Evolutionary conservation across 2,797 vertebrate species (phyloP).

Genomic region (Novumbra hubbsi): DNA sequence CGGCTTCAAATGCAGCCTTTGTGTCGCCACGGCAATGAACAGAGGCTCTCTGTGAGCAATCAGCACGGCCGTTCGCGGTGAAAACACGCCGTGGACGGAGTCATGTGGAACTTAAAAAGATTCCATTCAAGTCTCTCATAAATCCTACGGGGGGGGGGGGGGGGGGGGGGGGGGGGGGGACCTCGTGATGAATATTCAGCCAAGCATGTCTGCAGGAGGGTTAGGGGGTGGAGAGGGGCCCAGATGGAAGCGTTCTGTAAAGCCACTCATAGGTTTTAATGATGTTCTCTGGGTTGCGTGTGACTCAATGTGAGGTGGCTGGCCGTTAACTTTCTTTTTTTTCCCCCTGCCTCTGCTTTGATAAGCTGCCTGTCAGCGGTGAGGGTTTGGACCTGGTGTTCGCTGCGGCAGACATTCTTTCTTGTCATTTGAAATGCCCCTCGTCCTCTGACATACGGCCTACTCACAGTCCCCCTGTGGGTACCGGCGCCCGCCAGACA

Average conservation of each 20-base stretch:
- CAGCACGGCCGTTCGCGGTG: constrained; percentile 59
- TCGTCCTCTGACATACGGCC: constrained; percentile 26
- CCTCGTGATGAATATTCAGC: constrained; percentile 39
- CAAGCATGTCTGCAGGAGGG: constrained; percentile 20
- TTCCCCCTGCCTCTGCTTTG: constrained; percentile 37
- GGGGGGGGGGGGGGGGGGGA: constrained; percentile 30
- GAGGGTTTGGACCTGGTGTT: constrained; percentile 20
- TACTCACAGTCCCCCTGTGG: constrained; percentile 8
- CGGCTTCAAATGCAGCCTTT: constrained; percentile 83
- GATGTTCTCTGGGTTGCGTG: constrained; percentile 50
- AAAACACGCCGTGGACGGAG: constrained; percentile 70
- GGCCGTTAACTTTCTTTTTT: constrained; percentile 13
- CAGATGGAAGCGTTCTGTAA: constrained; percentile 70
- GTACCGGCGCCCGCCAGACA: constrained; percentile 22
- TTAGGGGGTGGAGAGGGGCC: constrained; percentile 48
- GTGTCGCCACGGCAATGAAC: constrained; percentile 71
- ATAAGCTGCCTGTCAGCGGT: constrained; percentile 43
- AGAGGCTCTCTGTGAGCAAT: constrained; percentile 75
- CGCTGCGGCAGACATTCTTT: constrained; percentile 10
- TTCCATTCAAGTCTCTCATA: constrained; percentile 71
- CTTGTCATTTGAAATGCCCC: constrained; percentile 26
- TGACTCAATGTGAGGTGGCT: constrained; percentile 63
- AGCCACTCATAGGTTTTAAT: constrained; percentile 67
- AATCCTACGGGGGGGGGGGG: constrained; percentile 52
- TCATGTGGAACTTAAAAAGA: constrained; percentile 70